Evolutionary conservation across 2,888 invertebrate species (phyloP), one percentile per base, ranked within the genome.

Genomic region (Meteorus colon): DNA sequence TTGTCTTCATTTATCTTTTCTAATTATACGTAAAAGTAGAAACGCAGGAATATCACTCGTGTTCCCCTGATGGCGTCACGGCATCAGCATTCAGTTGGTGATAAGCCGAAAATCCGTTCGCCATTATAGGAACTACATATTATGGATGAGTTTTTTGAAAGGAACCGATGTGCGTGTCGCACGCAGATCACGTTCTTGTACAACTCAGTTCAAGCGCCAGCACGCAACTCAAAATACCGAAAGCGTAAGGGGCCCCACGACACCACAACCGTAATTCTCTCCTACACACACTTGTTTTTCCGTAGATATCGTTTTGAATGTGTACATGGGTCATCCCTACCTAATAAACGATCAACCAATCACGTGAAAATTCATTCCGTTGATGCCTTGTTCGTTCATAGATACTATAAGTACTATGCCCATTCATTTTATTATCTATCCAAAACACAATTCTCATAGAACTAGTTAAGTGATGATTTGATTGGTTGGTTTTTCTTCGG

Each of bases 91-190:
- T 65, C 1, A 51, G 60, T 31, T 51, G 68, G 45, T 48, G 60
- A 69, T 51, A 69, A 70, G 69, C 78, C 78, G 81, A 80, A 80
- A 80, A 81, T 79, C 79, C 79, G 70, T 24, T 73, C 76, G 72
- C 78, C 76, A 76, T 79, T 75, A 77, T 51, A 70, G 71, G 73
- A 78, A 77, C 78, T 80, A 81, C 80, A 81, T 81, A 67, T 67
- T 77, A 72, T 41, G 70, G 66, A 73, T 55, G 19, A 14, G n/a
- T 19, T 19, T 19, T 48, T 48, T 48, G n/a, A n/a, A 48, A 48
- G 16, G 4, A 62, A 69, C 51, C 55, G 67, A 60, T 65, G 19
- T 27, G 65, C 74, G 74, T 75, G 73, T 69, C 63, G 74, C 76
- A 78, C 77, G 73, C 78, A 62, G 45, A 76, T 72, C 45, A 77